phyloP scores from a whole-genome alignment of 1,140 invertebrate species.

The Pseudomyrmex dendroicus region DNA sequence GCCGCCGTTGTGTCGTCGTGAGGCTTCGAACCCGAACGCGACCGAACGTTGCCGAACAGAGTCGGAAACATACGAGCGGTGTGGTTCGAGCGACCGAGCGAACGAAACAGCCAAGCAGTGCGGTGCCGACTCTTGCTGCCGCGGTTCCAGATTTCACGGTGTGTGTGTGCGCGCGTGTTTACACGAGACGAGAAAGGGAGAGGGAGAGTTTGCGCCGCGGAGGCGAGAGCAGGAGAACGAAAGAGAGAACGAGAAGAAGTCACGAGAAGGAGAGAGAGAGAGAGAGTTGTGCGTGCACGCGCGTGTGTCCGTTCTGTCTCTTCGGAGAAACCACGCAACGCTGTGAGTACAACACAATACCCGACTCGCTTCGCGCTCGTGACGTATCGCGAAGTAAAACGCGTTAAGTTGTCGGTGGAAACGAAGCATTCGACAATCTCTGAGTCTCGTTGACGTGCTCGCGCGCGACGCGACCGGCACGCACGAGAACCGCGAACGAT shows the following conservation, averaged over 20 bases:
- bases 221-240: slow-evolving; percentile 36
- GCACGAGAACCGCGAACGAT: slow-evolving; percentile 46
- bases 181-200: slow-evolving; percentile 56
- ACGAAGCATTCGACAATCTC: too few species aligned
- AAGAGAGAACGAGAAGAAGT: slow-evolving; percentile 21
- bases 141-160: slow-evolving; percentile 63
- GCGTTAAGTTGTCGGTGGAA: slow-evolving; percentile 41
- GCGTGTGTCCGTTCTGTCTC: slow-evolving; percentile 8
- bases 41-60: slow-evolving; percentile 58
- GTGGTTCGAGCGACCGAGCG: slow-evolving; percentile 71
- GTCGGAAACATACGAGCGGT: slow-evolving; percentile 70
- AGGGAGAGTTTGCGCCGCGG: slow-evolving; percentile 17
- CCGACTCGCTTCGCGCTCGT: neutral
- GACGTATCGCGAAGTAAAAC: slow-evolving; percentile 31
- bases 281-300: slow-evolving; percentile 25
- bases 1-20: slow-evolving; percentile 39
- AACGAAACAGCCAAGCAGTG: slow-evolving; percentile 68
- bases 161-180: slow-evolving; percentile 68
- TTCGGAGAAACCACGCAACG: slow-evolving; percentile 15
- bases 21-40: slow-evolving; percentile 68
- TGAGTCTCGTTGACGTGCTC: neutral
- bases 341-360: slow-evolving; percentile 30
- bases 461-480: slow-evolving; percentile 49
- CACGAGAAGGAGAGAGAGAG: slow-evolving; percentile 19
- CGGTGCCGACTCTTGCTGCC: slow-evolving; percentile 74